Percentiles rank a stretch among this genome's conserved stretches.
phyloP scores from a whole-genome alignment of 2,113 vertebrate species.

The Cichladusa arquata region DNA sequence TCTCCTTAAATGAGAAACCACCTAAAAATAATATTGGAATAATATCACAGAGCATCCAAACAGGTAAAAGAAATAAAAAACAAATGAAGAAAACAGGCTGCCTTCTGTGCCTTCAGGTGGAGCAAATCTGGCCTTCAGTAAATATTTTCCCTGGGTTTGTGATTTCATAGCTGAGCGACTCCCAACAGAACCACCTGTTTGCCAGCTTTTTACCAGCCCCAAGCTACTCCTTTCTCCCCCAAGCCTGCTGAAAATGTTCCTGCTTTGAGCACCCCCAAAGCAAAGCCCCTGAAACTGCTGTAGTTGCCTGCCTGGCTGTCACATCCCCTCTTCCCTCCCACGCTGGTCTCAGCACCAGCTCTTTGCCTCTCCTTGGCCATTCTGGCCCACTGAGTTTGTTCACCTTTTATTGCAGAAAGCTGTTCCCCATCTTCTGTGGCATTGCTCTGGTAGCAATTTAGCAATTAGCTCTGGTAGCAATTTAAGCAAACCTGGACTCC shows the following conservation, averaged over 20 bases:
- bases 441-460: slow-evolving; percentile 59
- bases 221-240: not conserved
- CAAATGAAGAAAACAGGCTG: not conserved
- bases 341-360: not conserved
- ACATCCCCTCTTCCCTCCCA: not conserved
- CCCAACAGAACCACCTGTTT: not conserved
- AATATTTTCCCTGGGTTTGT: not conserved
- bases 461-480: slow-evolving; percentile 63
- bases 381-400: not conserved
- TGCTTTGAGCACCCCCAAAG: not conserved
- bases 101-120: slow-evolving; percentile 24
- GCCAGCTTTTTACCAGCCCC: not conserved
- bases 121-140: slow-evolving; percentile 4
- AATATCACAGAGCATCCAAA: slow-evolving; percentile 33
- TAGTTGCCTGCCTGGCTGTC: not conserved
- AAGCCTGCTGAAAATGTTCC: not conserved
- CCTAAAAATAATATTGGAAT: not conserved
- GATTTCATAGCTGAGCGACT: not conserved
- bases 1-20: not conserved
- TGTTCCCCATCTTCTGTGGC: not conserved
- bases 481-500: slow-evolving; percentile 55
- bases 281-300: not conserved
- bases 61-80: slow-evolving; percentile 3
- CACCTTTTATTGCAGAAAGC: not conserved
- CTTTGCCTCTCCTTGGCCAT: not conserved